Evolutionary conservation across 2,113 vertebrate species (phyloP).

Genomic region (Perca fluviatilis): DNA sequence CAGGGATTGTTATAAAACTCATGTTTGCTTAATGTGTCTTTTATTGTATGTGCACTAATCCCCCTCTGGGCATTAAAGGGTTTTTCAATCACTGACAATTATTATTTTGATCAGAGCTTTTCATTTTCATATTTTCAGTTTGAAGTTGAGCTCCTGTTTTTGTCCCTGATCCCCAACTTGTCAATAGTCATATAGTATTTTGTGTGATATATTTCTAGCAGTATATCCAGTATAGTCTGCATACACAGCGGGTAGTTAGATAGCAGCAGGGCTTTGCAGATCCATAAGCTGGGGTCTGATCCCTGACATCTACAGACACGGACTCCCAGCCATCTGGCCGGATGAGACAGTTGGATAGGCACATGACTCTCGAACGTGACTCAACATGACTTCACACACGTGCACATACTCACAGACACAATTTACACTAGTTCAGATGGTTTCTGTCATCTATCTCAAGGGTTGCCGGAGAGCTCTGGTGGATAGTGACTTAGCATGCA

Average conservation of each 20-base stretch:
- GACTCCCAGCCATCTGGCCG: slow-evolving; percentile 72
- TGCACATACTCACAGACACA: not conserved
- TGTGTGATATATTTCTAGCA: slow-evolving; percentile 17
- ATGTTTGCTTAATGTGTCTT: slow-evolving; percentile 27
- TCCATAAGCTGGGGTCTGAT: slow-evolving; percentile 64
- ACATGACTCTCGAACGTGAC: slow-evolving; percentile 23
- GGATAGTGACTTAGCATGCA: slow-evolving; percentile 70
- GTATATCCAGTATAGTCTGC: not conserved
- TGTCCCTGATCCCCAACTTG: not conserved
- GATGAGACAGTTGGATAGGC: slow-evolving; percentile 57
- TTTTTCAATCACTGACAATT: slow-evolving; percentile 44
- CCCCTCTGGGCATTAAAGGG: slow-evolving; percentile 12
- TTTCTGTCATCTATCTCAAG: slow-evolving; percentile 55
- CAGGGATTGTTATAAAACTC: slow-evolving; percentile 3
- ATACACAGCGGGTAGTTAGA: slow-evolving; percentile 37
- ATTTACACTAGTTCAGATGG: slow-evolving; percentile 47
- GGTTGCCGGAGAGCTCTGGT: slow-evolving; percentile 63
- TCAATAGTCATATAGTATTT: not conserved
- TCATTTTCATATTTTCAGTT: slow-evolving; percentile 18
- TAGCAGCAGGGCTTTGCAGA: slow-evolving; percentile 53
- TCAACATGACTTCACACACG: slow-evolving; percentile 15
- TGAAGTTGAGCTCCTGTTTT: slow-evolving; percentile 11
- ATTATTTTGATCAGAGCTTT: slow-evolving; percentile 22
- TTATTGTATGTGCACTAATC: slow-evolving; percentile 20
- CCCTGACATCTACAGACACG: slow-evolving; percentile 60